Base-by-base conservation (phyloP, 2,888 invertebrate species). In the Macrosoma leucophasiata region DNA sequence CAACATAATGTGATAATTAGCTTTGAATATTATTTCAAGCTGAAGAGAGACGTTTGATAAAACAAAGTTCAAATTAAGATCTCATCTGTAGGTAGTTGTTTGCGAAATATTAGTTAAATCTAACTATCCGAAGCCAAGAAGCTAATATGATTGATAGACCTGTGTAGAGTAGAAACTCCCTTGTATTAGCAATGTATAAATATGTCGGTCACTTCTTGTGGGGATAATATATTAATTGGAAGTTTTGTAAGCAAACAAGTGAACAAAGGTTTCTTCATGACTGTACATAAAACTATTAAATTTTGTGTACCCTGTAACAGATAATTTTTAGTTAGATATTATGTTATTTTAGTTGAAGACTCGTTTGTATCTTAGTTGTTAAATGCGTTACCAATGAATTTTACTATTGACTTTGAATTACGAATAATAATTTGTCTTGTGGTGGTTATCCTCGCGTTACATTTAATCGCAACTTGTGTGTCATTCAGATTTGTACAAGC, bases 51-150 rank as follows among this genome's bases (percentile, higher is more conserved):
- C 68, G 72, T 74, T 77, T 66, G 64, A 61, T 72, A 62, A 67
- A 73, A 61, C 62, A 72, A 72, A 81, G 82, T 82, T 82, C 78
- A 82, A 82, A 79, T 73, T 73, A 62, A 78, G 84, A 84, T 84
- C 84, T 84, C 84, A 84, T 69, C 69, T 59, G 66, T 81, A 79
- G 71, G 64, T 77, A 77, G 73, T 76, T 72, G 62, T 69, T 66
- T 70, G 77, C 65, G 59, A 74, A 75, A 69, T 65, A 63, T 75
- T 72, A 78, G 71, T 64, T 74, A 74, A 68, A 65, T 68, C 59
- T 74, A 73, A 70, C 72, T 72, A 74, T 69, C 67, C 61, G 70
- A 79, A 79, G 81, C 79, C 78, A 75, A 79, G 78, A 81, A 63
- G 81, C 79, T 81, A 79, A 67, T 61, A 66, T 11, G n/a, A 22